phyloP scores from a whole-genome alignment of 1,140 invertebrate genomes.

The Neodiprion fabricii region DNA sequence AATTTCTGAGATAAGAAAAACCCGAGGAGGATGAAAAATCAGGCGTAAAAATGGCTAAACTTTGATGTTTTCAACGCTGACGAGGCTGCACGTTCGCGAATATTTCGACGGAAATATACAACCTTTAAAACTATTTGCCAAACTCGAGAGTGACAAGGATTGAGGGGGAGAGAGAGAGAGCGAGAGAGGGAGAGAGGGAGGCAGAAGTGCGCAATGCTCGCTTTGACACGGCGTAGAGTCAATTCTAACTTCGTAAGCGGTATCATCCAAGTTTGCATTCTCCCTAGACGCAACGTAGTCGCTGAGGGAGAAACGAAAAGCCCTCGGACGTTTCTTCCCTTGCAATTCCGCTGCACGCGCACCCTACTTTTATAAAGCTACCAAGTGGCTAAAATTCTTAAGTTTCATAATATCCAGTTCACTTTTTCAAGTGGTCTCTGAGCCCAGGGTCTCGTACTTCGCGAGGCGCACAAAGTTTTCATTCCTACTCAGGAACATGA shows the following conservation, averaged over 20 bases:
- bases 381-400: background rate
- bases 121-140: background rate
- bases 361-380: background rate
- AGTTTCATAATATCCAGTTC: conserved; percentile 1
- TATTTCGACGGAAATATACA: too few species aligned
- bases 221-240: background rate
- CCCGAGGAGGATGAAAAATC: too few species aligned
- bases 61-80: background rate
- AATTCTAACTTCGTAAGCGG: background rate
- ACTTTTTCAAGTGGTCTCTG: background rate
- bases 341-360: too few species aligned
- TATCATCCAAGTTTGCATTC: background rate
- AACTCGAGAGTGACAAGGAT: background rate
- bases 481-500: too few species aligned
- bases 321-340: too few species aligned
- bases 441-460: too few species aligned
- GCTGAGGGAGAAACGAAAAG: too few species aligned
- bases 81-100: background rate
- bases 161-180: too few species aligned
- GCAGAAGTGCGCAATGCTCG: background rate
- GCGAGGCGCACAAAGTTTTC: too few species aligned
- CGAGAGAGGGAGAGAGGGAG: too few species aligned
- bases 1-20: too few species aligned
- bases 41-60: too few species aligned
- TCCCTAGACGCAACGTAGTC: background rate